Base-by-base conservation (phyloP, 2,113 vertebrate genomes). In the Chloropsis cyanopogon region DNA sequence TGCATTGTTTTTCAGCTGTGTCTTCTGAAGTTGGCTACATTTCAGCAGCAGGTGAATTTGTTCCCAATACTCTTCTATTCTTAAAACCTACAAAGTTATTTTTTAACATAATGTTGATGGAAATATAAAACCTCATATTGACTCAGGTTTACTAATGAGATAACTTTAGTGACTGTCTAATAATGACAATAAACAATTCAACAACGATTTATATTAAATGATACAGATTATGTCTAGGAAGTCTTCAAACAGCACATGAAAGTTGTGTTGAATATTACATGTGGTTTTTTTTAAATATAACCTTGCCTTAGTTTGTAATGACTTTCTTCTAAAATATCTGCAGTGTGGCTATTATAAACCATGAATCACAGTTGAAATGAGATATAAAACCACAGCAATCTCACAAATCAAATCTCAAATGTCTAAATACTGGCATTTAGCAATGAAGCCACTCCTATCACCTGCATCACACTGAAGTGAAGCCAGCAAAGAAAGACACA, bases 11-110 rank as follows among this genome's bases (percentile, higher is more conserved):
- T 64, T 68, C 72, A 88, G 22, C 72, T 52, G 39, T 49, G 52
- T 64, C 60, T 50, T 84, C 88, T 90, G 77, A 81, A 83, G 52
- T 10, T 75, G 71, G 64, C 72, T 71, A 60, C 41, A 49, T 94
- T 88, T 86, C 88, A 93, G 61, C 61, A 92, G 68, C 64, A 82
- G 72, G 37, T 68, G 75, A 90, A 92, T 70, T 87, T 92, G 11
- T 41, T 86, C 52, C 28, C 35, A 35, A 35, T 64, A 78, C 13
- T 26, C 33, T 73, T 93, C 71, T 81, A 15, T 88, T 49, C 44
- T 94, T 82, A 86, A 86, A 92, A 92, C 41, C 12, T 14, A 19
- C 31, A 83, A 37, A 46, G 35, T 11, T 73, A 18, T 61, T 91
- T 85, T 88, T 88, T 86, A n/a, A 71, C 7, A 6, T 42, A 9